Evolutionary conservation across 2,797 vertebrate genomes (phyloP), one percentile per base, ranked within the genome.

Genomic region (Rhynchotus rufescens): DNA sequence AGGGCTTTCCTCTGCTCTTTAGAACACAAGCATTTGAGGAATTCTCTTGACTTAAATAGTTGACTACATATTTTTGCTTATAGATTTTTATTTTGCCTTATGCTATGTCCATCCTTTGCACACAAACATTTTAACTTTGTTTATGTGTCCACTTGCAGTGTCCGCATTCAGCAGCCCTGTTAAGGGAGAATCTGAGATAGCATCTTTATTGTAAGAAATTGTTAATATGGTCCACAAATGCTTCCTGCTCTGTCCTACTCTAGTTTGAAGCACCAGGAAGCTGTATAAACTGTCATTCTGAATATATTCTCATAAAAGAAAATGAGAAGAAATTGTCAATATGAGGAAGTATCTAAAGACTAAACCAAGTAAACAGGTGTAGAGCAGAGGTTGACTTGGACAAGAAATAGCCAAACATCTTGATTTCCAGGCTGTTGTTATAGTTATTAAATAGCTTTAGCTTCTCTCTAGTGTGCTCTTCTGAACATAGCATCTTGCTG

Each of bases 161-260:
- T n/a, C n/a, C 22, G 60, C 44, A 38, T 91, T 84, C 83, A 93
- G 91, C 78, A 91, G 86, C 64, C 81, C 62, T 67, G 84, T 59
- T 88, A 82, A 80, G 52, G 71, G 88, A 74, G 68, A 40, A 68
- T 86, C 47, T 57, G 80, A 84, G 94, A 88, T 89, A 81, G 40
- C 68, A 76, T 93, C 89, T 95, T 93, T 93, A 81, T 83, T 79
- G 65, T 64, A 80, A 84, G 73, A 90, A 93, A 86, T 67, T 68
- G 19, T 69, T 89, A 88, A 69, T 42, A 38, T 25, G 25, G 44
- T 47, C 23, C 59, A 76, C 80, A 83, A 93, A 89, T 76, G 73
- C 80, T 90, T 64, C 75, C 59, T 69, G 71, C 71, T 74, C 49
- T 67, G 52, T 83, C 82, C 64, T 93, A 80, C 71, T 67, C 87